Base-by-base conservation (phyloP, 1,140 invertebrate genomes). In the Pachyrhynchus sulphureomaculatus region DNA sequence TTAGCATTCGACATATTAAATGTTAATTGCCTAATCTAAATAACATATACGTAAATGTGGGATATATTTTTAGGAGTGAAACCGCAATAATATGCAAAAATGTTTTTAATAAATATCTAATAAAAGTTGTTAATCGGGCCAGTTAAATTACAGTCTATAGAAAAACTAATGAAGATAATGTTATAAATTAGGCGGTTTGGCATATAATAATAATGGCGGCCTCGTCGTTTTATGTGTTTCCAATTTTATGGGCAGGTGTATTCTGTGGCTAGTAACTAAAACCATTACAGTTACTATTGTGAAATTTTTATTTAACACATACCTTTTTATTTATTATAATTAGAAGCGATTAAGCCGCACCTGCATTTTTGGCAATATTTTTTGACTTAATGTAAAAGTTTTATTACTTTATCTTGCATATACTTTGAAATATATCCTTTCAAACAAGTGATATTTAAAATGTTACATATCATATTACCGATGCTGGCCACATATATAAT, bases 1-100 rank as follows among this genome's bases (percentile, higher is more conserved):
- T 48, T 48, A 33, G 23, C 26, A 26, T 24, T 18, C 12, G 12
- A 29, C n/a, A 29, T 29, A 48, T 26, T 21, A 36, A 52, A 52
- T 52, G 49, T 52, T 52, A 52, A 52, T 37, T 52, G 23, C 34
- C 49, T 52, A 52, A 52, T 52, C 49, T 52, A 52, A 52, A 52
- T 52, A 52, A 37, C 32, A 49, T 49, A 8, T 33, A 33, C 47
- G 47, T 33, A 33, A 49, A 49, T 52, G 49, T 52, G 33, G 49
- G 49, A 52, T 52, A 52, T 52, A 37, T 52, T 52, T 37, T 32
- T 20, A 36, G 32, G 36, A 52, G 49, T 52, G 49, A 52, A 52
- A 52, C 49, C 49, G 36, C 33, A 52, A 21, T 52, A 36, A 52
- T 52, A 39, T 23, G 49, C 20, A 52, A 52, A 52, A 26, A 39